Conservation (phyloP, 64 coral and sea anemone species). For the Montipora efflorescens region DNA sequence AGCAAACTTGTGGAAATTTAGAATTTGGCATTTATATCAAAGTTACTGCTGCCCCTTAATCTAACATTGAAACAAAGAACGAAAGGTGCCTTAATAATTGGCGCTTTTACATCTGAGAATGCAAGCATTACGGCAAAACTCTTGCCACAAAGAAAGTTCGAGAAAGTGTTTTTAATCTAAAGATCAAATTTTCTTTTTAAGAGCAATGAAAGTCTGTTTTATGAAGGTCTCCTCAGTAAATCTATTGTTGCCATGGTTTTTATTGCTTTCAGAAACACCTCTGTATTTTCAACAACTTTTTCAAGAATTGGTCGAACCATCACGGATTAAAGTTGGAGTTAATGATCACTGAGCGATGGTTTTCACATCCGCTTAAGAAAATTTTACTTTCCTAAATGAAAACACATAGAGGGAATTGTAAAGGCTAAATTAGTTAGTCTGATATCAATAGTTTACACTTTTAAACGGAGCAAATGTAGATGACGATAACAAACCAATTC, state of each 20-base stretch:
- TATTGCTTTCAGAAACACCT: slow-evolving; percentile 78
- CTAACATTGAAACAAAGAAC: slow-evolving; percentile 53
- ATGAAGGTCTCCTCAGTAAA: slow-evolving; percentile 29
- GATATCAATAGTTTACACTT: slow-evolving; percentile 87
- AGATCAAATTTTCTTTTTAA: slow-evolving; percentile 38
- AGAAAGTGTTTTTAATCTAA: neutral
- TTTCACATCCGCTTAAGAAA: slow-evolving; percentile 79
- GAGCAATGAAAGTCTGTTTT: slow-evolving; percentile 39
- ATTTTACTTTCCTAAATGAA: slow-evolving; percentile 84
- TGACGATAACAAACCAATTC: slow-evolving; percentile 85
- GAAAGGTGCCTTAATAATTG: slow-evolving; percentile 32
- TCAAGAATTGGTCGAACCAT: slow-evolving; percentile 81
- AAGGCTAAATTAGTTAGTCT: slow-evolving; percentile 84
- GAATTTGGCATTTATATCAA: neutral
- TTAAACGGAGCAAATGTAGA: slow-evolving; percentile 69
- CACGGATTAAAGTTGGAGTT: slow-evolving; percentile 70
- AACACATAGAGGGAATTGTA: slow-evolving; percentile 72
- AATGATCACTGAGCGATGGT: slow-evolving; percentile 46
- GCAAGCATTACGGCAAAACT: slow-evolving; percentile 34
- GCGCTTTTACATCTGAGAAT: slow-evolving; percentile 27
- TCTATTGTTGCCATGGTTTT: slow-evolving; percentile 38
- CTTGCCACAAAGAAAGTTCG: slow-evolving; percentile 34
- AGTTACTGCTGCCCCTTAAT: slow-evolving; percentile 32
- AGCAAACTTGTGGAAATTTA: slow-evolving; percentile 30
- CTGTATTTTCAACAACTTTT: slow-evolving; percentile 85